These are phyloP conservation scores for Sebastes nivosus DNA, from an alignment of 2,797 vertebrate genomes.

Conservation along the genomic window DNA sequence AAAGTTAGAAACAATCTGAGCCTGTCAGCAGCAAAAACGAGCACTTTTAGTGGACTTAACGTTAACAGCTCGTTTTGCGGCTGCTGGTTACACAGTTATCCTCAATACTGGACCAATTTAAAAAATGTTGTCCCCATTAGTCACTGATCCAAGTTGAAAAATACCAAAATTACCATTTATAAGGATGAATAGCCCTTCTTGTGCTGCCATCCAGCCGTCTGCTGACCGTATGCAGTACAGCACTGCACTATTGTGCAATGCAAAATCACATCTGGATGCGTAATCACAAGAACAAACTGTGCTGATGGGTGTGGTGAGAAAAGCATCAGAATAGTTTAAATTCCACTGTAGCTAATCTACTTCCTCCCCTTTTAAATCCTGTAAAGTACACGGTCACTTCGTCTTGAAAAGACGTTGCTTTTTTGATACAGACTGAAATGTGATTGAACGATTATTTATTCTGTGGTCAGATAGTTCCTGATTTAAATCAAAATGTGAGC, in stretches of 20 bases:
- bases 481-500: not conserved
- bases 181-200: not conserved
- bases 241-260: not conserved
- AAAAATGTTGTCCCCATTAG: not conserved
- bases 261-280: not conserved
- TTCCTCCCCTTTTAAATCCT: not conserved
- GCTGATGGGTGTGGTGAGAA: not conserved
- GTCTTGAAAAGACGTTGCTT: not conserved
- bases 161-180: not conserved
- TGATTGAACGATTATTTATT: not conserved
- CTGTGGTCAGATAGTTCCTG: not conserved
- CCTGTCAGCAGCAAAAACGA: no score
- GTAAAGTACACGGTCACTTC: not conserved
- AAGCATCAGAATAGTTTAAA: not conserved
- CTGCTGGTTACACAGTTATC: not conserved
- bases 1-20: no score
- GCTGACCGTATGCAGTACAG: not conserved
- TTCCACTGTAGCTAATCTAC: not conserved
- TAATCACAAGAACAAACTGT: not conserved
- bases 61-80: not conserved
- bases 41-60: no score
- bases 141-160: not conserved
- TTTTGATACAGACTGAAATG: not conserved
- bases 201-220: not conserved
- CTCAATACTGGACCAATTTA: not conserved